These are phyloP conservation scores for Chiloscyllium punctatum DNA, from an alignment of 2,797 vertebrate genomes.

Conservation along the genomic window DNA sequence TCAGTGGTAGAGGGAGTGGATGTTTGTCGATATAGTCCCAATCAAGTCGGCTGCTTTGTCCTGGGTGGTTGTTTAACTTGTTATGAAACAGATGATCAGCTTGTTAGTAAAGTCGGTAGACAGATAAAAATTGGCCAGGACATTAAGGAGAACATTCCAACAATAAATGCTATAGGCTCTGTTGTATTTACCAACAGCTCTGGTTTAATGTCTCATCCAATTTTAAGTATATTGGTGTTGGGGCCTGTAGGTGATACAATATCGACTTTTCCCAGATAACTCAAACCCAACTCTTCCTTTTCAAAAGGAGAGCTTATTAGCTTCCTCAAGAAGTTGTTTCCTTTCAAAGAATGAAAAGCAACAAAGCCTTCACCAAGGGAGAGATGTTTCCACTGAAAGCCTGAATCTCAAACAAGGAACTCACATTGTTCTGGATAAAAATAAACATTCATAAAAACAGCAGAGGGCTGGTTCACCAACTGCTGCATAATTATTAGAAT, in stretches of 20 bases:
- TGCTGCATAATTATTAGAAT: not conserved
- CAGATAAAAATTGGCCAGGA: not conserved
- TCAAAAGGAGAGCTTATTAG: not conserved
- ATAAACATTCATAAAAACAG: not conserved
- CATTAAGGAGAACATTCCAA: not conserved
- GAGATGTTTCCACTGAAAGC: not conserved
- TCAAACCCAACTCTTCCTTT: not conserved
- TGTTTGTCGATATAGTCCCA: no score
- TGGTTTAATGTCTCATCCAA: not conserved
- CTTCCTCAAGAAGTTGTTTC: not conserved
- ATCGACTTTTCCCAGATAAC: not conserved
- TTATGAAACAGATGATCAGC: not conserved
- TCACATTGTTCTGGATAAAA: not conserved
- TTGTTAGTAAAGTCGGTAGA: not conserved
- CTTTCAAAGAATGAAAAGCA: not conserved
- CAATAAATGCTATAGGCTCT: not conserved
- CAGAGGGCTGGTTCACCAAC: not conserved
- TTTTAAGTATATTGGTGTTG: not conserved
- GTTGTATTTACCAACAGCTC: not conserved
- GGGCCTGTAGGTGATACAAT: not conserved
- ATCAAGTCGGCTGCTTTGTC: no score
- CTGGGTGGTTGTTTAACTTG: not conserved
- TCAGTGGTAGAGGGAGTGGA: no score
- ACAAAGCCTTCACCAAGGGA: not conserved
- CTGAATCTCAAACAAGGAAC: not conserved